These are phyloP conservation scores for Vanessa atalanta DNA, from an alignment of 1,140 invertebrate genomes.

Conservation along the genomic window DNA sequence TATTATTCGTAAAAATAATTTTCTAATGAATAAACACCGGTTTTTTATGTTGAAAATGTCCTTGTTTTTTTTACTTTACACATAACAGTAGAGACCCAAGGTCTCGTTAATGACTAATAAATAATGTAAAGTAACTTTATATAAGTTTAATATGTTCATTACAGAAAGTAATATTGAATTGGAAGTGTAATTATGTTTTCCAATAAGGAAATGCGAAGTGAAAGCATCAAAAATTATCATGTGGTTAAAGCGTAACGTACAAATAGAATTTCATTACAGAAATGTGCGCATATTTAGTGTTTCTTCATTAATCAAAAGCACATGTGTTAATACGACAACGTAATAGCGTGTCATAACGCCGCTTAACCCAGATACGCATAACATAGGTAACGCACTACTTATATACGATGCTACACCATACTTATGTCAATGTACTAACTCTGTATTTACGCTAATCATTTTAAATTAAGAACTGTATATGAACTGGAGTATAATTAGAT, in stretches of 20 bases:
- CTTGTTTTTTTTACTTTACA: not conserved
- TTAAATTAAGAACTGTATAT: too few species aligned
- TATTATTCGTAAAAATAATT: not conserved
- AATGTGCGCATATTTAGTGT: conserved; percentile 14
- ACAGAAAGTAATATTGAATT: not conserved
- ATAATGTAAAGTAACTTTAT: too few species aligned
- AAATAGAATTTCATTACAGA: conserved; percentile 27
- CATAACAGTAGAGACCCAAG: not conserved
- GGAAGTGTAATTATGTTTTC: not conserved
- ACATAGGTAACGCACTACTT: conserved; percentile 11
- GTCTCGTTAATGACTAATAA: not conserved
- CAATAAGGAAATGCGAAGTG: conserved; percentile 21
- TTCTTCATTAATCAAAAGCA: conserved; percentile 35
- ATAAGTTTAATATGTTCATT: not conserved
- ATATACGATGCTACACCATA: conserved; percentile 1
- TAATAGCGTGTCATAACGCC: conserved; percentile 37
- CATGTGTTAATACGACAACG: conserved; percentile 34
- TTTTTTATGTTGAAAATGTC: not conserved
- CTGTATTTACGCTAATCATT: too few species aligned
- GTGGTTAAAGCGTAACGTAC: conserved; percentile 44
- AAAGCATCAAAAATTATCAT: conserved; percentile 34
- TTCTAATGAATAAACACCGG: not conserved
- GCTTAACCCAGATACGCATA: conserved; percentile 33
- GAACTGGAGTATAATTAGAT: too few species aligned
- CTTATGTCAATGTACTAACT: too few species aligned